Base-by-base conservation (phyloP, 2,113 vertebrate genomes). In the Microcebus lehilahytsara region DNA sequence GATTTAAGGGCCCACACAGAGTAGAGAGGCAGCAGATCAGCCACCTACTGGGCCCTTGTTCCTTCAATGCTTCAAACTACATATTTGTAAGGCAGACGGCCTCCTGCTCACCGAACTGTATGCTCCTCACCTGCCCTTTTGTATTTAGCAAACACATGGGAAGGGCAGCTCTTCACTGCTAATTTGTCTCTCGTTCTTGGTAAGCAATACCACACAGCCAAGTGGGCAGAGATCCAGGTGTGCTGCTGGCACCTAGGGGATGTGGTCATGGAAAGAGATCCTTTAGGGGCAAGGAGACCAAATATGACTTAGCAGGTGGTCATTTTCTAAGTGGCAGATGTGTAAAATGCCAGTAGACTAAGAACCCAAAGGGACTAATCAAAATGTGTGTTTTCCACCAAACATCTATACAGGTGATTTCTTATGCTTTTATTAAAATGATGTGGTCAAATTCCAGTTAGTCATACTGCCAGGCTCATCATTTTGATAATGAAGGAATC, bases 21-120 rank as follows among this genome's bases (percentile, higher is more conserved):
- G 98, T 95, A 97, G 96, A 98, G 97, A 98, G 93, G 97, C 98
- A 97, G 97, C 97, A 97, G 97, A 97, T 98, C 97, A 98, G 96
- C 97, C 97, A 97, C 98, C 98, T 98, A 97, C 97, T 89, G 97
- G 93, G 98, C 96, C 84, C 96, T 98, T 97, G 96, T 97, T 98
- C 97, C 97, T 97, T 97, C 64, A 97, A 98, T 95, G 96, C 93
- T 97, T 97, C 96, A 96, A 93, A 97, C 97, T 97, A 85, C 93
- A 71, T 98, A 97, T 98, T 98, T 98, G 98, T 98, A 97, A 98
- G 96, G 86, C 92, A 95, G 96, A 67, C 9, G 12, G 96, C 95
- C 93, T 98, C 97, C 89, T 98, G 98, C 89, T 93, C 97, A 97
- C 85, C 2, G 30, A 98, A 95, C 95, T 96, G 78, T 96, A 8